Base-by-base conservation (phyloP, 1,140 invertebrate species). In the Brachionus paranguensis region DNA sequence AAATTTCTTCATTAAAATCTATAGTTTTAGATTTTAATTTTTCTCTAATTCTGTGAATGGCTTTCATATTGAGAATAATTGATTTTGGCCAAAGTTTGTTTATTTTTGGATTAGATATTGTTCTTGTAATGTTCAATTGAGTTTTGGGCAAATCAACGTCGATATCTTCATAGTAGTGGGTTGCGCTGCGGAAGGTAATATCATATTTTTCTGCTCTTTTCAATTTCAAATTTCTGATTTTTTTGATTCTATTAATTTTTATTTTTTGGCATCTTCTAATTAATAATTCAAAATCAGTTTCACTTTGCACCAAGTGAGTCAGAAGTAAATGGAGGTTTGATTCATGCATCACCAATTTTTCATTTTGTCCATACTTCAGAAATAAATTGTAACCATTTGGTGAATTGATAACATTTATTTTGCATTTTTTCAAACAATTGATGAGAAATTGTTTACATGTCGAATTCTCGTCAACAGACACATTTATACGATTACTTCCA, bases 1-100 rank as follows among this genome's bases (percentile, higher is more conserved):
- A 72, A 72, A 72, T 20, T 43, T 72, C 68, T 72, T 72, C 41
- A 20, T 72, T 14, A 72, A 72, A 72, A 72, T 43, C 12, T 43
- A 41, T 17, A 43, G 17, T 43, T 20, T 72, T 72, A 20, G 11
- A 8, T 24, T 43, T 72, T 7, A 72, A 4, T 43, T 72, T 72
- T 45, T 72, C 37, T 43, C 68, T 37, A 6, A 72, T 72, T 43
- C 41, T 72, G 12, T 11, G 37, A 45, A 72, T 72, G 17, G 68
- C 8, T 72, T 72, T 72, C 33, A 72, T 37, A 72, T 43, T 43
- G 10, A 24, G 10, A 41, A 72, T 17, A 43, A 72, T n/a, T n/a
- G 68, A 20, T 72, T 20, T 14, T 17, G 68, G 14, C 4, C 4
- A 41, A 8, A 43, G 1, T 24, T 33, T 41, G 2, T 72, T 72